These are phyloP conservation scores for Seriola quinqueradiata DNA, from an alignment of 2,113 vertebrate genomes.

Conservation along the genomic window DNA sequence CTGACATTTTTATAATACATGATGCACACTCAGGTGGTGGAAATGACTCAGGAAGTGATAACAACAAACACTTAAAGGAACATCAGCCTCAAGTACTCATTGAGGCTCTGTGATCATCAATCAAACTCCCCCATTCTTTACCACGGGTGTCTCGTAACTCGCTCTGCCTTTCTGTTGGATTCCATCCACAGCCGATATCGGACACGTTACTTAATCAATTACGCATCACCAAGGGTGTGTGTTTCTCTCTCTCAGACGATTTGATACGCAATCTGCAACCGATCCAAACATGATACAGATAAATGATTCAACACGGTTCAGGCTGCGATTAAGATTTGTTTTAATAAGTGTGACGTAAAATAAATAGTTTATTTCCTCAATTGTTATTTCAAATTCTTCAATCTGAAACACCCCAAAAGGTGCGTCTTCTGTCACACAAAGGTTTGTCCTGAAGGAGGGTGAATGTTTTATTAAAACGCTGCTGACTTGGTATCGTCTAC, in stretches of 20 bases:
- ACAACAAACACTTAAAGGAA: constrained; percentile 26
- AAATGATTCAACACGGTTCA: no score
- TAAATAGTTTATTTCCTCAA: no score
- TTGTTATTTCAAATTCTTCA: no score
- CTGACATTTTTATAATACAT: constrained; percentile 46
- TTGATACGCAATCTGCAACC: neutral
- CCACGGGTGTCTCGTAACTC: neutral
- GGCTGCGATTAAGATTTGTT: no score
- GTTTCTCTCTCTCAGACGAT: neutral
- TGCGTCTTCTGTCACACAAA: no score
- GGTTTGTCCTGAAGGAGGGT: no score
- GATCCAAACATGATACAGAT: neutral
- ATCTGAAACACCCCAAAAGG: no score
- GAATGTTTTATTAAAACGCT: no score
- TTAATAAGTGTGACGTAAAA: no score
- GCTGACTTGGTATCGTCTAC: no score
- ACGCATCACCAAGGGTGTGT: neutral
- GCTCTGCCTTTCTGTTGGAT: neutral
- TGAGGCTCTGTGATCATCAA: constrained; percentile 11
- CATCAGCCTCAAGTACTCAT: neutral
- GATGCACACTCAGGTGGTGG: constrained; percentile 22
- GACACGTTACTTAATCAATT: neutral
- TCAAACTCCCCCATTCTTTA: constrained; percentile 2
- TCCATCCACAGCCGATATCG: neutral
- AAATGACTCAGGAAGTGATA: constrained; percentile 30